Conservation (phyloP, 1,140 invertebrate genomes). For the Micrasema longulum region DNA sequence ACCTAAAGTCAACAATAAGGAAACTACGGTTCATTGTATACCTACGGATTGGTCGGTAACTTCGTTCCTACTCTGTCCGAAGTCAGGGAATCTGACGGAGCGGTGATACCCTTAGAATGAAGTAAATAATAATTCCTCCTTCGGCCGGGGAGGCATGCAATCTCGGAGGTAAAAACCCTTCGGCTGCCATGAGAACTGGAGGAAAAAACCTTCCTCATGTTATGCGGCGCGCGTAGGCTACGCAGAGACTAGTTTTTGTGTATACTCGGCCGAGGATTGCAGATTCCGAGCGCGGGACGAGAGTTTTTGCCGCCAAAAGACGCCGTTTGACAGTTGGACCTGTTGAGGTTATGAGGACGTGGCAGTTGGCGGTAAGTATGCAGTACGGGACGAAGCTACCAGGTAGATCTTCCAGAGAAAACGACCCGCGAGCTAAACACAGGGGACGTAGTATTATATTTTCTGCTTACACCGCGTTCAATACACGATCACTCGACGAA, state of each 20-base stretch:
- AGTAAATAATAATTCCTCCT: slow-evolving; percentile 29
- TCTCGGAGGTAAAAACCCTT: slow-evolving; percentile 15
- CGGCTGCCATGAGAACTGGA: slow-evolving; percentile 31
- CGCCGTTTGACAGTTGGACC: slow-evolving; percentile 31
- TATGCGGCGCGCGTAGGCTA: slow-evolving; percentile 35
- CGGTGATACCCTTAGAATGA: slow-evolving; percentile 18
- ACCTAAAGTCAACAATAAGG: too few species aligned
- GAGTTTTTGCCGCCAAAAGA: slow-evolving; percentile 31
- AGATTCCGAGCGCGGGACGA: neutral
- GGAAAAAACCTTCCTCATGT: slow-evolving; percentile 26
- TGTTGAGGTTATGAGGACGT: slow-evolving; percentile 33
- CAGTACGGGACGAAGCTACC: too few species aligned
- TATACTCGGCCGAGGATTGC: slow-evolving; percentile 29
- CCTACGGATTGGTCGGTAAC: too few species aligned
- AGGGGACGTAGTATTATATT: too few species aligned
- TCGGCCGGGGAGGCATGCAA: slow-evolving; percentile 29
- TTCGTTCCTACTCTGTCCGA: too few species aligned
- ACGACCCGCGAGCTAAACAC: too few species aligned
- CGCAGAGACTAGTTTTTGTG: slow-evolving; percentile 29
- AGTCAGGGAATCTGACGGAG: neutral
- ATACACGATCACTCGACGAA: too few species aligned
- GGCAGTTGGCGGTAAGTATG: too few species aligned
- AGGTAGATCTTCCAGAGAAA: too few species aligned
- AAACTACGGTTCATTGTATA: too few species aligned
- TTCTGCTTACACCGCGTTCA: too few species aligned